A percentile compares a stretch with the other conserved stretches of the same genome.
Conservation (phyloP, 1,140 invertebrate species). For the Polypedilum vanderplanki region DNA sequence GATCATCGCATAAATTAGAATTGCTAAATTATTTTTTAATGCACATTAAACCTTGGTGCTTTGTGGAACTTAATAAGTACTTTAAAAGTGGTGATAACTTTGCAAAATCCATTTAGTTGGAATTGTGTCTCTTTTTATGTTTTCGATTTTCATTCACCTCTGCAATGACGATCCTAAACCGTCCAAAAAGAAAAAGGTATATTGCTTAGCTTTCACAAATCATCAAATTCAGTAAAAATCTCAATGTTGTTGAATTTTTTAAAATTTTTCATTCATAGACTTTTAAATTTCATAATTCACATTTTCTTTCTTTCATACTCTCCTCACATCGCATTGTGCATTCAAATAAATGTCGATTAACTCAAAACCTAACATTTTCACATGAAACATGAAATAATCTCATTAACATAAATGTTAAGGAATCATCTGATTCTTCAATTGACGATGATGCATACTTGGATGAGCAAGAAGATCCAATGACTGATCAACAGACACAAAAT, state of each 20-base stretch:
- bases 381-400: no score
- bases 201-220: neutral
- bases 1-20: constrained; percentile 13
- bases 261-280: no score
- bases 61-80: neutral
- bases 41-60: neutral
- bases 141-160: constrained; percentile 24
- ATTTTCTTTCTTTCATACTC: no score
- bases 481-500: constrained; percentile 8
- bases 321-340: no score
- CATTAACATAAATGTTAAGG: constrained; percentile 17
- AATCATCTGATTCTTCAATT: constrained; percentile 31
- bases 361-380: no score
- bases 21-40: neutral
- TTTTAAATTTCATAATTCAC: no score
- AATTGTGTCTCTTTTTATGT: constrained; percentile 2
- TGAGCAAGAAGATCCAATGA: constrained; percentile 30
- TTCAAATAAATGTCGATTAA: no score
- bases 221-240: no score
- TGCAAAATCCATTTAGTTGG: no score
- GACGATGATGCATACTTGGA: constrained; percentile 31
- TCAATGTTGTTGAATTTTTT: no score
- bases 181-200: neutral
- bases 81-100: neutral
- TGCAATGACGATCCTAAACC: neutral